Conservation (phyloP, 2,888 invertebrate genomes). For the Trachelus tabidus region DNA sequence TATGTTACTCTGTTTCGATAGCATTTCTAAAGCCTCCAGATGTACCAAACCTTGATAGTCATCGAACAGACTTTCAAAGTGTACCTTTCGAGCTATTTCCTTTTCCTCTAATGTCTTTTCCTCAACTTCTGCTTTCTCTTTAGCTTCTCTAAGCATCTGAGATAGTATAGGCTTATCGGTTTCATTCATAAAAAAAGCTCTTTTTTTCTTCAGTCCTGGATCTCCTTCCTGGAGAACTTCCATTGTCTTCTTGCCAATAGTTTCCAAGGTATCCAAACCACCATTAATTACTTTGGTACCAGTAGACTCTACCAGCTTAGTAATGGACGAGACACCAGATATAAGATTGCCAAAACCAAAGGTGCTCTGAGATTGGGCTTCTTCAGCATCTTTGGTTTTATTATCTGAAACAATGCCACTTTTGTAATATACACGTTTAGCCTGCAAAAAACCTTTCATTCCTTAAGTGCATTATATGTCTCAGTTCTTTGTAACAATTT, state of each 20-base stretch:
- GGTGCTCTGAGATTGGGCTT: slow-evolving; percentile 45
- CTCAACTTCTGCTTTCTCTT: slow-evolving; percentile 74
- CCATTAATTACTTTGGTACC: slow-evolving; percentile 81
- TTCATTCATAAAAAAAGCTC: slow-evolving; percentile 75
- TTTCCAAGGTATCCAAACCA: slow-evolving; percentile 89
- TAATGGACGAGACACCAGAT: slow-evolving; percentile 73
- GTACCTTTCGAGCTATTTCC: slow-evolving; percentile 68
- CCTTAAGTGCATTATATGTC: background rate
- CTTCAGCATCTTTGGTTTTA: slow-evolving; percentile 28
- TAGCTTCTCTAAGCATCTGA: slow-evolving; percentile 77
- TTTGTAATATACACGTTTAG: background rate
- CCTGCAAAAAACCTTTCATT: background rate
- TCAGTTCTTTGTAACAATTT: slow-evolving; percentile 6
- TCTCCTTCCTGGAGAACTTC: slow-evolving; percentile 93
- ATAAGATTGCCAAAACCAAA: slow-evolving; percentile 75
- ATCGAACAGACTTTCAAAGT: slow-evolving; percentile 86
- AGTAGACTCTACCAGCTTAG: slow-evolving; percentile 78
- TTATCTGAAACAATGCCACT: slow-evolving; percentile 27
- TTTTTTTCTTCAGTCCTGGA: slow-evolving; percentile 85
- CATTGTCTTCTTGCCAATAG: slow-evolving; percentile 95
- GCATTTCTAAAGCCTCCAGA: slow-evolving; percentile 90
- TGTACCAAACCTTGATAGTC: slow-evolving; percentile 90
- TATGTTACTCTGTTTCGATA: slow-evolving; percentile 83
- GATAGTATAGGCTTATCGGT: slow-evolving; percentile 75
- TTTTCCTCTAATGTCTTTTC: slow-evolving; percentile 68